phyloP scores from a whole-genome alignment of 2,113 vertebrate genomes.

The Ornithorhynchus anatinus region DNA sequence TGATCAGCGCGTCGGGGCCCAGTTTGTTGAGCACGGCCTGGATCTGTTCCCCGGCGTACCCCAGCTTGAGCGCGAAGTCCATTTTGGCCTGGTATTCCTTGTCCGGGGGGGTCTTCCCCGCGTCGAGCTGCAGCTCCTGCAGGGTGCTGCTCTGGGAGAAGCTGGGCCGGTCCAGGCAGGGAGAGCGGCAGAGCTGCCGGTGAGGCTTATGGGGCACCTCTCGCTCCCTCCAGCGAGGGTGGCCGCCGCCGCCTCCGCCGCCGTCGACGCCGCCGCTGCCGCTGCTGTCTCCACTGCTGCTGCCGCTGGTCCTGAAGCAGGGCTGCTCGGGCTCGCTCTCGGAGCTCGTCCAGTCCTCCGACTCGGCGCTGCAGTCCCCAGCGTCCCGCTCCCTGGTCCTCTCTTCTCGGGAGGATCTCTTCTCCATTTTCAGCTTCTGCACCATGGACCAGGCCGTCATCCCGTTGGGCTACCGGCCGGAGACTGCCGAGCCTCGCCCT shows the following conservation, averaged over 20 bases:
- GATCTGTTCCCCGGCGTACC: conserved; percentile 94
- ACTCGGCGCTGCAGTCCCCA: conserved; percentile 78
- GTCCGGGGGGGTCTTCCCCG: conserved; percentile 67
- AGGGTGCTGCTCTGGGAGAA: conserved; percentile 95
- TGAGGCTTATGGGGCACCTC: conserved; percentile 83
- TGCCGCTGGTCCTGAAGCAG: conserved; percentile 45
- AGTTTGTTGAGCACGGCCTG: conserved; percentile 91
- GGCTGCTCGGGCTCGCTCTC: conserved; percentile 88
- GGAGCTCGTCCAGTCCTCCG: conserved; percentile 89
- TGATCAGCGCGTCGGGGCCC: conserved; percentile 91
- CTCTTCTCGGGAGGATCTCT: conserved; percentile 84
- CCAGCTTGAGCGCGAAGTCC: conserved; percentile 97
- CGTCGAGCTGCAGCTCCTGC: conserved; percentile 79
- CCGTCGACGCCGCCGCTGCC: too few relatives aligned
- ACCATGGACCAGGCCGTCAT: conserved; percentile 91
- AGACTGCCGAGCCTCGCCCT: conserved; percentile 75
- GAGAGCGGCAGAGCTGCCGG: conserved; percentile 94
- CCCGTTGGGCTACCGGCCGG: conserved; percentile 79
- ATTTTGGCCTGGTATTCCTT: conserved; percentile 95
- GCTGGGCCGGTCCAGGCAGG: conserved; percentile 92
- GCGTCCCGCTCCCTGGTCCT: conserved; percentile 73
- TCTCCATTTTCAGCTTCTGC: conserved; percentile 92
- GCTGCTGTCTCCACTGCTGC: conserved; percentile 22
- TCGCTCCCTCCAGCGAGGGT: conserved; percentile 73
- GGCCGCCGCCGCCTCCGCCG: conserved; percentile 17